phyloP scores from a whole-genome alignment of 2,113 vertebrate genomes.

The Tamias sibiricus region DNA sequence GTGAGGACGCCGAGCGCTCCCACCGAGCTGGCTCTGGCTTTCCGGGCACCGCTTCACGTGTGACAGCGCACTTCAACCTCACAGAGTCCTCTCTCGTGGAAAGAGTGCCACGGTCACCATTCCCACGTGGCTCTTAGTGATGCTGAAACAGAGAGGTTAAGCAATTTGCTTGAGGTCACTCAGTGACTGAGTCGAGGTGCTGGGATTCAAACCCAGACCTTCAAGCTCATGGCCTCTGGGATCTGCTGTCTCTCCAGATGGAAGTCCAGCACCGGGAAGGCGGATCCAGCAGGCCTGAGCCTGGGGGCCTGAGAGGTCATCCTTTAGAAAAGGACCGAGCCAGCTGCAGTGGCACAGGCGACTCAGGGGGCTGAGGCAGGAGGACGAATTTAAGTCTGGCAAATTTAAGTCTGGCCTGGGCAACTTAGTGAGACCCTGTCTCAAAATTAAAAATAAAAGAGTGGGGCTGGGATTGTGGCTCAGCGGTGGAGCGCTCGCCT shows the following conservation, averaged over 20 bases:
- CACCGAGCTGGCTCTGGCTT: background rate
- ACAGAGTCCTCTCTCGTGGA: no score
- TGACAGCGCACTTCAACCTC: background rate
- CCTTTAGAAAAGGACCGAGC: no score
- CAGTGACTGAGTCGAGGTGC: background rate
- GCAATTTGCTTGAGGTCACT: background rate
- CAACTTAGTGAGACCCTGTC: background rate
- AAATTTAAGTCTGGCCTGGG: no score
- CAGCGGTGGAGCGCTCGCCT: no score
- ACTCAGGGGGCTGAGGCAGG: no score
- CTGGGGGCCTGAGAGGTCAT: no score
- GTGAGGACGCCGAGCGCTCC: background rate
- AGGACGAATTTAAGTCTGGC: no score
- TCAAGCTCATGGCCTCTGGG: background rate
- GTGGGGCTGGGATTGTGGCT: background rate
- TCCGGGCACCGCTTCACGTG: background rate
- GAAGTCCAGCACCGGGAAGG: background rate
- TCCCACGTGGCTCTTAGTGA: accelerated
- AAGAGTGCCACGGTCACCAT: accelerated
- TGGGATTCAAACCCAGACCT: background rate
- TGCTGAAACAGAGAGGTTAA: background rate
- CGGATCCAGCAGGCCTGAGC: background rate
- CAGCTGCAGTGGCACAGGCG: no score
- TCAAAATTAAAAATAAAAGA: background rate
- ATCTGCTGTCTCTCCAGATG: background rate